These are phyloP conservation scores for Hipposideros larvatus DNA, from an alignment of 2,797 vertebrate species.

Conservation along the genomic window DNA sequence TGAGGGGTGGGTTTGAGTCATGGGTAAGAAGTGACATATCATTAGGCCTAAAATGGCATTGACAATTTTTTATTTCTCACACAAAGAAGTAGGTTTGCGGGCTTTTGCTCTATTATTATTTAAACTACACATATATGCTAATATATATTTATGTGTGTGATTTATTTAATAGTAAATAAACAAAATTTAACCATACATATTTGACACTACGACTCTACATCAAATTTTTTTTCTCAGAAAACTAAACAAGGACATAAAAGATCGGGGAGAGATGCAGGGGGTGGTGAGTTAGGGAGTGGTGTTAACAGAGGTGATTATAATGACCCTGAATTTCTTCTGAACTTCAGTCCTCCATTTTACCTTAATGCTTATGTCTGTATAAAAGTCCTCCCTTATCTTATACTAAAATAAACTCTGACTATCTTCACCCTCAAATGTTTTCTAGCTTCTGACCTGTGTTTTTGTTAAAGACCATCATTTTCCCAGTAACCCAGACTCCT, in stretches of 20 bases:
- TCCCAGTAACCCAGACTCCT: background rate
- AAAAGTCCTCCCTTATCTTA: background rate
- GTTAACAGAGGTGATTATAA: constrained; percentile 19
- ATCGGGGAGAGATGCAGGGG: background rate
- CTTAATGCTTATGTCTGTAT: background rate
- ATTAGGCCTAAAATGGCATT: background rate
- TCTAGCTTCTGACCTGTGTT: background rate
- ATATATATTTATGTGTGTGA: background rate
- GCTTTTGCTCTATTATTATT: constrained; percentile 48
- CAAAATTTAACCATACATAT: background rate
- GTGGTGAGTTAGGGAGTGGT: background rate
- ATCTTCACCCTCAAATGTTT: background rate
- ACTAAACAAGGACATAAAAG: background rate
- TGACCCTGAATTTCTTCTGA: background rate
- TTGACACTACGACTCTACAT: background rate
- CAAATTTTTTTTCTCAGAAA: constrained; percentile 20
- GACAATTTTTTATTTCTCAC: constrained; percentile 37
- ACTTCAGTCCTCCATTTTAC: background rate
- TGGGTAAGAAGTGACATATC: background rate
- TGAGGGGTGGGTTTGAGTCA: background rate
- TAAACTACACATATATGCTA: background rate
- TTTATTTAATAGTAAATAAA: constrained; percentile 8
- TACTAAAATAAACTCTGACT: background rate
- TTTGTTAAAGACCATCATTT: background rate
- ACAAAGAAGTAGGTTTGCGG: background rate